Base-by-base conservation (phyloP, 2,888 invertebrate genomes). In the Platycheirus albimanus region DNA sequence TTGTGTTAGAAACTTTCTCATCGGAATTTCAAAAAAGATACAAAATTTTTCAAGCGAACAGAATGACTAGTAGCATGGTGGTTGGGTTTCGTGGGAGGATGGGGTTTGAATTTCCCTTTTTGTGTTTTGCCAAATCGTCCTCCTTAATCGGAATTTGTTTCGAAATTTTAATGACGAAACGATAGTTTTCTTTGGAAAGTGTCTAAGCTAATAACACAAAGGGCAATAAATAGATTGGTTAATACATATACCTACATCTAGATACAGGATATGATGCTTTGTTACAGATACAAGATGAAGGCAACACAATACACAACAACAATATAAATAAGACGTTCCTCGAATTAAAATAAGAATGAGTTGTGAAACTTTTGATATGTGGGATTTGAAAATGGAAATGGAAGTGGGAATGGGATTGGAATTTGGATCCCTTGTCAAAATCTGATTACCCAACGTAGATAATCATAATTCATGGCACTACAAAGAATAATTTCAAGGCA, bases 401-500 rank as follows among this genome's bases (percentile, higher is more conserved):
- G n/a, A n/a, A n/a, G n/a, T n/a, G n/a, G n/a, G n/a, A n/a, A n/a
- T n/a, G n/a, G 52, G 36, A 38, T 38, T n/a, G 6, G 54, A 8
- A 33, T 33, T 24, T 24, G 24, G 69, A 76, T 76, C 80, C 76
- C 80, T 81, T 66, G 76, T 76, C 80, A 71, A 66, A 66, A 81
- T 75, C 70, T 81, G 80, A 81, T 81, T 81, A 45, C 30, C 43
- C 17, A n/a, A 61, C 43, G 38, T 11, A 71, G 56, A 81, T 81
- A 70, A 81, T 81, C 70, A 81, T 81, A 75, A 76, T 71, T 75
- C 75, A 81, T 66, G 63, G 66, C 66, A 30, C 20, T 61, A 58
- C 36, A 45, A 51, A 38, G 38, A 49, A 61, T 45, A 45, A 51
- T 43, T 56, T 71, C 28, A 15, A 52, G 45, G 41, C 28, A 45